A percentile compares a stretch with the other conserved stretches of the same genome.
Conservation (phyloP, 2,113 vertebrate genomes). For the Rhinolophus ferrumequinum region DNA sequence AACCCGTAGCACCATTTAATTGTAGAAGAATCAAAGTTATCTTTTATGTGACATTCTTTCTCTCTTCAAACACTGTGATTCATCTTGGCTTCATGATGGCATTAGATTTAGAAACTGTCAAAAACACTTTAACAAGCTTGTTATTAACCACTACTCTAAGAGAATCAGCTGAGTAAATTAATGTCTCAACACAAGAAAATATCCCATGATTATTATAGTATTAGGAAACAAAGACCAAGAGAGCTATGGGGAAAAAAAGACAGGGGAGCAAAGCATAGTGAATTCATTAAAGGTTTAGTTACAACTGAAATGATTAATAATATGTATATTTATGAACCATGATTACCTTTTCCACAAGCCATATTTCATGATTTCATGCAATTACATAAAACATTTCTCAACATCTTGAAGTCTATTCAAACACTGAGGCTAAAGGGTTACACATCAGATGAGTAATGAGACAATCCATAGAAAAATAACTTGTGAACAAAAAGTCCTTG, state of each 20-base stretch:
- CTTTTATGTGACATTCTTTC: slow-evolving; percentile 75
- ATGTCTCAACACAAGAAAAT: slow-evolving; percentile 35
- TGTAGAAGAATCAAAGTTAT: slow-evolving; percentile 66
- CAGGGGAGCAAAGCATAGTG: not conserved
- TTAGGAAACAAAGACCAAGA: slow-evolving; percentile 23
- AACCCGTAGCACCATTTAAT: slow-evolving; percentile 3
- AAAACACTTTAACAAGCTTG: slow-evolving; percentile 56
- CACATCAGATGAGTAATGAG: not conserved
- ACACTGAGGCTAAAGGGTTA: not conserved
- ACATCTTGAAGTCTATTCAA: not conserved
- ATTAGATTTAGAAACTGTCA: slow-evolving; percentile 51
- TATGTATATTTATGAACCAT: not conserved
- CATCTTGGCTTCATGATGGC: slow-evolving; percentile 63
- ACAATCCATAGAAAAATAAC: not conserved
- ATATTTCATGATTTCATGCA: slow-evolving; percentile 3
- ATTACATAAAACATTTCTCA: slow-evolving; percentile 46
- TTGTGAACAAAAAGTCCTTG: not conserved
- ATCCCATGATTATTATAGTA: not conserved
- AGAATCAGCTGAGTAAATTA: slow-evolving; percentile 34
- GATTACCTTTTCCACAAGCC: not conserved
- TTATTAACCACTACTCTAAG: slow-evolving; percentile 25
- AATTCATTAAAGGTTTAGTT: slow-evolving; percentile 3
- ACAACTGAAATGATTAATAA: not conserved
- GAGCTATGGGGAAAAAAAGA: not conserved
- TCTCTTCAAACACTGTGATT: slow-evolving; percentile 79